Base-by-base conservation (phyloP, 1,140 invertebrate species). In the Chironomus striatipennis region DNA sequence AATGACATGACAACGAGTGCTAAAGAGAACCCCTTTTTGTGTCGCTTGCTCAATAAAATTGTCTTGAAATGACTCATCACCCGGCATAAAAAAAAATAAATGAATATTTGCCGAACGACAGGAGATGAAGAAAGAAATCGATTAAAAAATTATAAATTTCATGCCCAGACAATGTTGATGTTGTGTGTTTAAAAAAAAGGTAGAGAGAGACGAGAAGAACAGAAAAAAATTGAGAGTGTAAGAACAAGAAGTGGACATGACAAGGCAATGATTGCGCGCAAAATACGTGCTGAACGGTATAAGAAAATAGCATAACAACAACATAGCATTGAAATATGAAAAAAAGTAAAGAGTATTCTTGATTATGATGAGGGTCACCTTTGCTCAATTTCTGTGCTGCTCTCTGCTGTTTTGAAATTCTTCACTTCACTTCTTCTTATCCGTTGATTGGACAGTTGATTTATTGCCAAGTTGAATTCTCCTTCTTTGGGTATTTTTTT, bases 391-490 rank as follows among this genome's bases (percentile, higher is more conserved):
- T n/a, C 15, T 47, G 43, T 9, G 8, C 43, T 57, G 12, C n/a
- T 57, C 47, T 57, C 47, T 5, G n/a, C n/a, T 57, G 47, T n/a
- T 34, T 34, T 34, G 24, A 34, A 34, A 34, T 34, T 34, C 47
- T 57, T 57, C n/a, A n/a, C 47, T 57, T 12, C 12, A 12, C 12
- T 57, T 12, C n/a, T 57, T 57, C 47, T 57, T 57, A 57, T 57
- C 20, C 65, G 65, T 70, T 70, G 65, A 70, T 70, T 70, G 65
- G 65, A 70, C 65, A 70, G 65, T 70, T 70, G 65, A 70, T 70
- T 70, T 70, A 70, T 70, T 70, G 65, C 20, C 20, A 70, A 70
- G n/a, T 34, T 34, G 24, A 34, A 34, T 34, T 34, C 24, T 34
- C 24, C 24, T 34, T 34, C 5, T 34, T 5, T 34, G 24, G 24